Conservation (phyloP, 2,888 invertebrate species). For the Latheticus oryzae region DNA sequence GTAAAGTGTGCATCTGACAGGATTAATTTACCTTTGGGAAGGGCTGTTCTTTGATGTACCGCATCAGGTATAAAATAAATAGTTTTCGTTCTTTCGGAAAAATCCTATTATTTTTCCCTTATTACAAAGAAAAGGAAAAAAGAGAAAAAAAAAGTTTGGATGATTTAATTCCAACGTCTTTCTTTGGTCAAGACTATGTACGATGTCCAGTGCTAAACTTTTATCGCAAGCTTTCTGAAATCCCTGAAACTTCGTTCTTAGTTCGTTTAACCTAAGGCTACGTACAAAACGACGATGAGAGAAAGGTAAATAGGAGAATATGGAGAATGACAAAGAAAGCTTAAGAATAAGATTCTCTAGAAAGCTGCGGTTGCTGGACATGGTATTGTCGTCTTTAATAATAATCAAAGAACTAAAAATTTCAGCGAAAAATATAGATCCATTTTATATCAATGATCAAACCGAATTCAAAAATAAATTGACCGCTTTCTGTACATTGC, state of each 20-base stretch:
- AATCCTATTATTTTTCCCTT: slow-evolving; percentile 1
- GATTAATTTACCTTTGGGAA: slow-evolving; percentile 58
- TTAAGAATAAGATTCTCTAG: slow-evolving; percentile 58
- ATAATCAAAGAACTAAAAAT: too few species aligned
- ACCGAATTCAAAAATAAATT: too few species aligned
- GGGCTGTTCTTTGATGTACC: slow-evolving; percentile 52
- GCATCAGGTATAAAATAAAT: slow-evolving; percentile 31
- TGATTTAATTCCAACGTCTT: slow-evolving; percentile 39
- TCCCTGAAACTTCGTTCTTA: slow-evolving; percentile 58
- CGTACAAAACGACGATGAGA: slow-evolving; percentile 44
- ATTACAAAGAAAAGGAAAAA: too few species aligned
- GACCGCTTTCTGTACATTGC: too few species aligned
- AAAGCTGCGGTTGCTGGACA: slow-evolving; percentile 59
- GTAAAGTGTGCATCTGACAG: slow-evolving; percentile 55
- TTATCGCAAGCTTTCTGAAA: slow-evolving; percentile 48
- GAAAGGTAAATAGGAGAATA: slow-evolving; percentile 59
- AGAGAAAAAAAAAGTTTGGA: too few species aligned
- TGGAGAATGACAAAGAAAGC: slow-evolving; percentile 57
- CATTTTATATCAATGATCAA: too few species aligned
- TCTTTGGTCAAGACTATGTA: slow-evolving; percentile 33
- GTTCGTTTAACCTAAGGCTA: slow-evolving; percentile 57
- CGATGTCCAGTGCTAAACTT: slow-evolving; percentile 44
- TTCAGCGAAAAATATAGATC: too few species aligned
- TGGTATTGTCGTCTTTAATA: slow-evolving; percentile 59
- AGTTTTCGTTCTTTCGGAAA: background rate